Base-by-base conservation (phyloP, 2,888 invertebrate genomes). In the Eurytoma adleriae region DNA sequence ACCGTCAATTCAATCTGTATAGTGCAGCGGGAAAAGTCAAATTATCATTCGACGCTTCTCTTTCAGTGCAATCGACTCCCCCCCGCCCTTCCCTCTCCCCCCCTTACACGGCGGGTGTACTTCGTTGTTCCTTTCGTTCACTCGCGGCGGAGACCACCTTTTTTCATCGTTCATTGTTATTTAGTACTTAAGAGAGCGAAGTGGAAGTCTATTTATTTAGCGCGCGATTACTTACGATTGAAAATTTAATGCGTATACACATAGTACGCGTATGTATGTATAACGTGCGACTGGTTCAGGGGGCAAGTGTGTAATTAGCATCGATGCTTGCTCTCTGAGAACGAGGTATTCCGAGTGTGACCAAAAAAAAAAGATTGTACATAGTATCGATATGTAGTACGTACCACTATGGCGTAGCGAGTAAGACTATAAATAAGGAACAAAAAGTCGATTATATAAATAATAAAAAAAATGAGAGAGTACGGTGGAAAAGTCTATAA, bases 181-280 rank as follows among this genome's bases (percentile, higher is more conserved):
- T 79, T 82, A 82, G 82, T 82, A 82, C 79, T 82, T 82, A 82
- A 82, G 82, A 48, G 56, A 40, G 54, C 62, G 68, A 24, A 18
- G 4, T 3, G 14, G 30, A 20, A 12, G 48, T 73, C 12, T 80
- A 76, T 72, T 80, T 75, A 80, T 70, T 81, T 75, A 61, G 74
- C 64, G 67, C 56, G 56, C 57, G 75, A 66, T 12, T 27, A 52
- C 69, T 64, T 61, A 62, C 52, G 13, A 52, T 24, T 10, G n/a
- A 10, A 7, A 40, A 40, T 40, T 40, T 40, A 40, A 4, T 40
- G 7, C 40, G 7, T 40, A 61, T n/a, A n/a, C n/a, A n/a, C n/a
- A n/a, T n/a, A n/a, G n/a, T 14, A 24, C 18, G 18, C 12, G 18
- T 20, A 50, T 27, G 14, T 24, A 50, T 18, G 48, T 24, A 24